Conservation (phyloP, 2,888 invertebrate species). For the Athrips mouffetella region DNA sequence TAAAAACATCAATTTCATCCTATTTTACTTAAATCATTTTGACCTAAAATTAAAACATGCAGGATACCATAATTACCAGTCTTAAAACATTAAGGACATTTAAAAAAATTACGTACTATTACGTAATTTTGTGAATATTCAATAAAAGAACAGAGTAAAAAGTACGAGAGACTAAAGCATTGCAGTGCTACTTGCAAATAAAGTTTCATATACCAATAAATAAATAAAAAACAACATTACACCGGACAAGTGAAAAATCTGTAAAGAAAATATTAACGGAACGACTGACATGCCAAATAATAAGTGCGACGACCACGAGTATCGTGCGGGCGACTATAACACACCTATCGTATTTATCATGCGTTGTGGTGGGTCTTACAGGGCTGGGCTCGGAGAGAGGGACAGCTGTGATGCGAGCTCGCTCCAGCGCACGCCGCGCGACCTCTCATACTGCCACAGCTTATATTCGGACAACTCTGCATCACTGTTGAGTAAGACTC, state of each 20-base stretch:
- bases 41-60: no score
- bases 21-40: no score
- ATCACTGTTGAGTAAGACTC: conserved; percentile 30
- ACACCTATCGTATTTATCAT: conserved; percentile 62
- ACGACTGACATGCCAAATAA: conserved; percentile 21
- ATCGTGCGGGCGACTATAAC: conserved; percentile 53
- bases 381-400: conserved; percentile 27
- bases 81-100: neutral
- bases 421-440: conserved; percentile 35
- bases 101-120: no score
- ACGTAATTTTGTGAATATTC: no score
- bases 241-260: neutral
- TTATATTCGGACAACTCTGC: conserved; percentile 57
- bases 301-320: conserved; percentile 22
- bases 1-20: no score
- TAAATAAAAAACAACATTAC: neutral
- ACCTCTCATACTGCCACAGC: conserved; percentile 30
- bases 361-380: conserved; percentile 63
- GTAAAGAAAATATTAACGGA: conserved; percentile 16
- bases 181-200: conserved; percentile 16
- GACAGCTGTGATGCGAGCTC: conserved; percentile 32
- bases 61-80: no score
- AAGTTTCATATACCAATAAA: neutral
- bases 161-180: conserved; percentile 11
- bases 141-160: neutral